Conservation (phyloP, 2,113 vertebrate species). For the Arizona elegans region DNA sequence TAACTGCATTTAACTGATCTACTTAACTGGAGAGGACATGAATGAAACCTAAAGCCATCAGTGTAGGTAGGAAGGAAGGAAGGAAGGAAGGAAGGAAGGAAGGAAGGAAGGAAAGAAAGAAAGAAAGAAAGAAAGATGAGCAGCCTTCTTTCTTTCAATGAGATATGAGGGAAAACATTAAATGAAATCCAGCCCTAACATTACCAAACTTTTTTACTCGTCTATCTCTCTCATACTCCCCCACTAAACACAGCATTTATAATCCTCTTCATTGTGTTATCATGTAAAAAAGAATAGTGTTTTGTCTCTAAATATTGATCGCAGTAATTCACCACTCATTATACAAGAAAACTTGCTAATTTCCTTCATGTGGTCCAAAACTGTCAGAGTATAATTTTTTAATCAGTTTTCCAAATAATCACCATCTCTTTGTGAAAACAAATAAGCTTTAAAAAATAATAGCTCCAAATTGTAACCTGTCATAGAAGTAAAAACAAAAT, state of each 20-base stretch:
- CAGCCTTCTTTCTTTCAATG: background rate
- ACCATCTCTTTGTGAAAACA: background rate
- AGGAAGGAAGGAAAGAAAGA: too few species aligned
- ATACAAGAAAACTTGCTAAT: conserved; percentile 12
- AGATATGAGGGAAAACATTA: background rate
- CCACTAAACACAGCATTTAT: background rate
- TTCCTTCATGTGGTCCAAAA: conserved; percentile 9
- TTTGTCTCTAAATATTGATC: background rate
- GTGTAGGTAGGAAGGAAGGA: background rate
- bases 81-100: background rate
- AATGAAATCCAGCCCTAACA: background rate
- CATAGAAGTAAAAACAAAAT: conserved; percentile 24
- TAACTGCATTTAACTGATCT: too few species aligned
- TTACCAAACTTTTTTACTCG: background rate
- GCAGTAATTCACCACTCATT: conserved; percentile 1
- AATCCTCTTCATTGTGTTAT: background rate
- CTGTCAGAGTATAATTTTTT: conserved; percentile 22
- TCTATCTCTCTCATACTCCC: background rate
- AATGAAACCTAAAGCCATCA: background rate
- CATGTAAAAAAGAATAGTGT: background rate
- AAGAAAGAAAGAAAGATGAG: background rate
- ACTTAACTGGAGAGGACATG: background rate
- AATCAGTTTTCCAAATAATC: conserved; percentile 12
- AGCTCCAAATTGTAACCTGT: background rate
- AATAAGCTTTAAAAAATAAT: background rate